phyloP scores from a whole-genome alignment of 2,113 vertebrate genomes.

The Numenius arquata region DNA sequence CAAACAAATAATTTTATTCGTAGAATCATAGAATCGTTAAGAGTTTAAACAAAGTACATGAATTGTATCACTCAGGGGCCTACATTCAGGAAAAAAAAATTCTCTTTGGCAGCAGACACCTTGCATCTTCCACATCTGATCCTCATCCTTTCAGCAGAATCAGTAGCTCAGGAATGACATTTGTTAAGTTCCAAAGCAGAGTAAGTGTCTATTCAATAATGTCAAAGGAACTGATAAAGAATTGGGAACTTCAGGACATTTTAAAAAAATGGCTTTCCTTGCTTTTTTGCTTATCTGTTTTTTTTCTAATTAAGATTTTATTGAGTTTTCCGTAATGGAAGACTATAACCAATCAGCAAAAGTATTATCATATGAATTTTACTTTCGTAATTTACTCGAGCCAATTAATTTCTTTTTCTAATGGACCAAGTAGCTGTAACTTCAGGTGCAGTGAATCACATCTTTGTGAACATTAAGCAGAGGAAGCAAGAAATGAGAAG shows the following conservation, averaged over 20 bases:
- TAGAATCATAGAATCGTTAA: background rate
- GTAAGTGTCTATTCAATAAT: constrained; percentile 6
- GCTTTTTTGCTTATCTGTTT: constrained; percentile 21
- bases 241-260: background rate
- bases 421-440: background rate
- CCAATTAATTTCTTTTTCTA: constrained; percentile 21
- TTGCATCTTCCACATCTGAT: background rate
- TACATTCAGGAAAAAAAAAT: background rate
- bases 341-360: constrained; percentile 12
- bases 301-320: constrained; percentile 43
- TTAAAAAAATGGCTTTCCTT: background rate
- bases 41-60: background rate
- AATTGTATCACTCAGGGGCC: background rate
- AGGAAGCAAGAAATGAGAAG: constrained; percentile 20
- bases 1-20: background rate
- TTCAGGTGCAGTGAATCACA: constrained; percentile 42
- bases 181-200: background rate
- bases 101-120: background rate
- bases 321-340: constrained; percentile 32
- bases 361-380: constrained; percentile 44
- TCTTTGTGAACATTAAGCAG: background rate
- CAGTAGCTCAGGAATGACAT: background rate
- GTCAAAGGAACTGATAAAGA: constrained; percentile 29
- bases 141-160: background rate
- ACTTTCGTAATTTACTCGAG: constrained; percentile 7